Evolutionary conservation across 2,113 vertebrate genomes (phyloP), one percentile per base, ranked within the genome.

Genomic region (Lepus americanus): DNA sequence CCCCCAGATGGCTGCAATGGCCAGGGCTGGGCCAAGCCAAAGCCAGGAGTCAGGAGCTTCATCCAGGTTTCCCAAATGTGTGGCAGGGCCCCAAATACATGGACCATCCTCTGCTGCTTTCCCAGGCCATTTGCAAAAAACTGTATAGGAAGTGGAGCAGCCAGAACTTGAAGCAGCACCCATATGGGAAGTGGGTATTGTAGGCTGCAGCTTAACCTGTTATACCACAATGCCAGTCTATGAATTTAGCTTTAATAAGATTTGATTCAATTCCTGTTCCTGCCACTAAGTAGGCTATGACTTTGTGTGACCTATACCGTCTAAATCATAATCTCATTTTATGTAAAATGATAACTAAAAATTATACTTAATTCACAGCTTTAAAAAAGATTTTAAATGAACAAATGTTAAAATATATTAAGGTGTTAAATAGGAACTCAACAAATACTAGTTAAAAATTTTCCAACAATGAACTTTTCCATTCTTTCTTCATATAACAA

Each of bases 291-390:
- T 70, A n/a, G 44, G 55, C 73, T 90, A 4, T 87, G 33, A 90
- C 55, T 31, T 72, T 91, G 49, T 27, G 2, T 11, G 29, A n/a
- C 20, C n/a, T 23, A n/a, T 9, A 16, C 29, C 49, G 36, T 63
- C 36, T 44, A 73, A 76, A 39, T 76, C 73, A 82, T 79, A 64
- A 33, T 67, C 90, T 92, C 23, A 36, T 84, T 49, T 59, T 53
- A 89, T 84, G 9, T 86, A 79, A 87, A 92, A 51, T 49, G 22
- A 4, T 22, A 92, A 6, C 36, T 82, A 55, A 89, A 96, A 79
- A 70, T 91, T 66, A 66, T 63, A 22, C 7, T 33, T 66, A 79
- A 55, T 2, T 69, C 55, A 36, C n/a, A 31, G 27, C 14, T 67
- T 59, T 63, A 67, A 79, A 39, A 19, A 49, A 94, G 80, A 17